Evolutionary conservation across 1,140 invertebrate genomes (phyloP), one percentile per base, ranked within the genome.

Genomic region (Forficula auricularia): DNA sequence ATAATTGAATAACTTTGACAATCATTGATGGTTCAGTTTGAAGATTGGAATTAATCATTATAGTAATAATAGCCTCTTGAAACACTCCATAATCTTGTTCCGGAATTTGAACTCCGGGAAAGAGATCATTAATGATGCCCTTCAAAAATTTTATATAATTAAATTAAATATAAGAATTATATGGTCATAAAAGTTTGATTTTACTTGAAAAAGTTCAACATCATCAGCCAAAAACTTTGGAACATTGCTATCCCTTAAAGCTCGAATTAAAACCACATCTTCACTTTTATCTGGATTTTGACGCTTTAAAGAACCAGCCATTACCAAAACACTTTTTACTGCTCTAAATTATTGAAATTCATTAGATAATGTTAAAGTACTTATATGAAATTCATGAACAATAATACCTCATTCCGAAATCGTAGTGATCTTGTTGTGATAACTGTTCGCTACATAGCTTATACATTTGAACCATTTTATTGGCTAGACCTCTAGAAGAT

Each of bases 381-480:
- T 32, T 42, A 19, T 42, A 35, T 42, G 20, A 18, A 20, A 39
- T 6, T n/a, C n/a, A 39, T 4, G 10, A 27, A 27, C 10, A 6
- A 10, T 27, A 6, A 27, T 46, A 86, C 73, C 85, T 69, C 85
- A 91, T 89, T 33, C 87, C 85, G 55, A 88, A 92, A 62, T 92
- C 88, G 51, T 92, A 92, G 55, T 91, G 87, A 58, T 89, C 83
- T 59, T 91, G 87, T 48, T 88, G 83, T 1, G 86, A 91, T 0
- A 92, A 65, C 60, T 91, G 87, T 61, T 92, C 86, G 50, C 82
- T 87, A 48, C 85, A 90, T 3, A 94, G 63, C 53, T 87, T 85
- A 57, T 92, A 92, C 77, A 89, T 84, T 54, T 90, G 75, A 0
- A 83, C 78, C 79, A 92, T 91, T 59, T 92, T 92, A 46, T 79